phyloP scores from a whole-genome alignment of 2,797 vertebrate species.

The Sebastiscus albofasciatus region DNA sequence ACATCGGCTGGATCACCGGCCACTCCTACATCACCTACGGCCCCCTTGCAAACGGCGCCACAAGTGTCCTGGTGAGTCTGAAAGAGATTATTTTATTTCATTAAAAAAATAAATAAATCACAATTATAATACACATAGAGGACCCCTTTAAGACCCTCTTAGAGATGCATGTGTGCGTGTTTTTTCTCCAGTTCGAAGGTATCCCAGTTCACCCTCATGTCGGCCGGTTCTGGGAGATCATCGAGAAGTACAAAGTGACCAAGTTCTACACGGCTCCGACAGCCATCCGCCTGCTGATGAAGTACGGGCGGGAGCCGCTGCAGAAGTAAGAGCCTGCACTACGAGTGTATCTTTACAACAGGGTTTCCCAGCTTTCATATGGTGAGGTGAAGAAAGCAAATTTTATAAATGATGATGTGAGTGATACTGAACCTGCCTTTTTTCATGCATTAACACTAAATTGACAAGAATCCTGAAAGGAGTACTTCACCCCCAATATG shows the following conservation, averaged over 20 bases:
- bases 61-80: slow-evolving; percentile 79
- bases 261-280: slow-evolving; percentile 88
- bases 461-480: not conserved
- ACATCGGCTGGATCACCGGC: slow-evolving; percentile 88
- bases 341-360: not conserved
- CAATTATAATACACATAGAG: not conserved
- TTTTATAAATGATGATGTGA: not conserved
- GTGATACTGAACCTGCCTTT: not conserved
- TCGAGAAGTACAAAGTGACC: slow-evolving; percentile 85
- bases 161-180: slow-evolving; percentile 7
- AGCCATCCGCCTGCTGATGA: slow-evolving; percentile 86
- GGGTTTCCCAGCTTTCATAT: not conserved
- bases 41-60: slow-evolving; percentile 84
- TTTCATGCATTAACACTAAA: not conserved
- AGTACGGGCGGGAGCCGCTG: slow-evolving; percentile 81
- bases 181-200: slow-evolving; percentile 81
- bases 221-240: slow-evolving; percentile 84
- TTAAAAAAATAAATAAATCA: not conserved
- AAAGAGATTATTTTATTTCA: not conserved
- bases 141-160: accelerated
- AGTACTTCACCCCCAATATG: accelerated
- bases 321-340: slow-evolving; percentile 70
- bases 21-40: slow-evolving; percentile 87
- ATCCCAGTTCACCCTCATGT: slow-evolving; percentile 83
- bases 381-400: not conserved